These are phyloP conservation scores for Myrmophylax atrothorax DNA, from an alignment of 2,113 vertebrate genomes.

Conservation along the genomic window DNA sequence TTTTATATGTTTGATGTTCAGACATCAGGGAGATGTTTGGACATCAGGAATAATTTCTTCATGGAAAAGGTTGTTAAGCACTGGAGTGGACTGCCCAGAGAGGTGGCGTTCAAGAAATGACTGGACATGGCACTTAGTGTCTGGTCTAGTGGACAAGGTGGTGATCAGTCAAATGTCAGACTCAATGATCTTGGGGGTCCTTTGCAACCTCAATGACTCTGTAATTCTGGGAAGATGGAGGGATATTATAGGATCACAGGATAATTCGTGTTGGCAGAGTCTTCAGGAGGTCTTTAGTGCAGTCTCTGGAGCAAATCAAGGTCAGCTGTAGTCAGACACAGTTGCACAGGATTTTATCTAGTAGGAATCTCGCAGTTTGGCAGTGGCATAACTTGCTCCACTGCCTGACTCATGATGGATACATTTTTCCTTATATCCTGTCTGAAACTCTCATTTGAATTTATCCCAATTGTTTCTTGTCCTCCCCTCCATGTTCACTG, in stretches of 20 bases:
- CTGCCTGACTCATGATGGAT: background rate
- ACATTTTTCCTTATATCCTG: background rate
- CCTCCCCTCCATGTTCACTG: background rate
- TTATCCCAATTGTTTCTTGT: background rate
- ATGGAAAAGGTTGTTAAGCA: background rate
- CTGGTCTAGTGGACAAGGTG: background rate
- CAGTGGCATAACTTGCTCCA: background rate
- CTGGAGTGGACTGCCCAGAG: background rate
- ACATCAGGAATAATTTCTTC: background rate
- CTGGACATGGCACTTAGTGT: background rate
- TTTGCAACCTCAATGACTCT: background rate
- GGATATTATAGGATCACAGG: background rate
- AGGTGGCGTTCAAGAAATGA: background rate
- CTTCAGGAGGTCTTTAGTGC: background rate
- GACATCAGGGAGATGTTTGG: background rate
- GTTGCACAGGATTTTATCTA: background rate
- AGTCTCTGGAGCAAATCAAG: background rate
- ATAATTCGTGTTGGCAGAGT: background rate
- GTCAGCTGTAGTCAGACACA: background rate
- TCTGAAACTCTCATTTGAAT: background rate
- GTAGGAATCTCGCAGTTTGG: background rate
- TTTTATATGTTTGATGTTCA: background rate
- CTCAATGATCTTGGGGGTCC: background rate
- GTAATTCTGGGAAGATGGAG: background rate
- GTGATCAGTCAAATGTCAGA: background rate